Evolutionary conservation across 2,888 invertebrate genomes (phyloP), one percentile per base, ranked within the genome.

Genomic region (Iphiclides podalirius): DNA sequence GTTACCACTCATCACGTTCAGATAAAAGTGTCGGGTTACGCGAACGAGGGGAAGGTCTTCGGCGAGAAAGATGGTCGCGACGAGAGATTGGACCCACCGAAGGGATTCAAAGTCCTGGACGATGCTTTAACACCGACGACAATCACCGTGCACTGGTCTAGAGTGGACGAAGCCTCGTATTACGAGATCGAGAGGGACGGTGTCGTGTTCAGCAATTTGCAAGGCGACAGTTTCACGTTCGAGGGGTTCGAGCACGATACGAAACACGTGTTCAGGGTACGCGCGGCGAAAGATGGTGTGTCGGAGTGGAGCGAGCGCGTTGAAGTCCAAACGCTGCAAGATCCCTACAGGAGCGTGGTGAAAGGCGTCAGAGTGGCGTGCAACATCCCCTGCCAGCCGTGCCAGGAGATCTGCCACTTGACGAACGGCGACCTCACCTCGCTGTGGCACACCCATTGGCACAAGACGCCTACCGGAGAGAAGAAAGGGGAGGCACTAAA

Each of bases 131-230:
- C 72, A n/a, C 47, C 70, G 8, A 72, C 65, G 13, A 66, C 71
- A 6, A 62, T 84, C 3, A 62, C 63, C 17, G 44, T 86, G 23
- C 53, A 65, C 16, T 87, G 86, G 87, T 57, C 71, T 0, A 11
- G 51, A 26, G 57, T 63, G 8, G 50, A 65, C 41, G 50, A 63
- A 7, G 73, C 64, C 1, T 48, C 52, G 45, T 78, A 70, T 54
- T 80, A 80, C 49, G 87, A 87, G 69, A 75, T 87, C 23, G 80
- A 84, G 59, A 75, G 72, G 69, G 77, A 86, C 53, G 75, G 68
- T 1, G 52, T 54, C 6, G 55, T 83, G 36, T 82, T 76, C 55
- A 82, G 68, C 15, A 75, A 79, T 50, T 75, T 86, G 17, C 57
- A 40, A 38, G 66, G 57, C 13, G 60, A 54, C 4, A 55, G 54